A percentile compares a stretch with the other conserved stretches of the same genome.
Evolutionary conservation across 2,113 vertebrate genomes (phyloP).

Genomic region (Upupa epops): DNA sequence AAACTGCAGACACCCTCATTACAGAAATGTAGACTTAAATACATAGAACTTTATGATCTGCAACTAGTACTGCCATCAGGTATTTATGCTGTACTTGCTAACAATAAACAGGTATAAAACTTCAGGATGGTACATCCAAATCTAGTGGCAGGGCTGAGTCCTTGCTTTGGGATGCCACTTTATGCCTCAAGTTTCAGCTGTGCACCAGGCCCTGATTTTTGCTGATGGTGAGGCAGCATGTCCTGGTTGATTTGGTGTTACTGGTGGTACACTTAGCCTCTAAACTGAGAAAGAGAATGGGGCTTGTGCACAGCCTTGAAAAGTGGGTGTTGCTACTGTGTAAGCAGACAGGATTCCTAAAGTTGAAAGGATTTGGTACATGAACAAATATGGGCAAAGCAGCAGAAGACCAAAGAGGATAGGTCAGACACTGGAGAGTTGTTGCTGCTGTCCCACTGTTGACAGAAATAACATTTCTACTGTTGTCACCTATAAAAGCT

Average conservation of each 20-base stretch:
- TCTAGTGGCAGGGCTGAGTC: neutral
- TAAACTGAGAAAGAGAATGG: neutral
- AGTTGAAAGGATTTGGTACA: neutral
- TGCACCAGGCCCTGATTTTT: neutral
- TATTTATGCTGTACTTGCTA: neutral
- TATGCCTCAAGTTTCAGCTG: neutral
- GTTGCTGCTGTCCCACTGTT: rapidly evolving
- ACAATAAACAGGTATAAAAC: neutral
- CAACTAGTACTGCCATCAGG: neutral
- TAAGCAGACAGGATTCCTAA: neutral
- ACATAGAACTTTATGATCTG: neutral
- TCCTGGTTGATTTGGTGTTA: neutral
- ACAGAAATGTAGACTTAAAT: neutral
- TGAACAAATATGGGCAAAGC: neutral
- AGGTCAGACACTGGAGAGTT: neutral
- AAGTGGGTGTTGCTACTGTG: neutral
- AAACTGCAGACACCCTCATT: neutral
- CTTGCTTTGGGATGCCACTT: neutral
- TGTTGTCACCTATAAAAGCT: neutral
- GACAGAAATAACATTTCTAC: neutral
- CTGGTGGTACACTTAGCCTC: neutral
- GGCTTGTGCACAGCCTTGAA: neutral
- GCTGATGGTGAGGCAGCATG: neutral
- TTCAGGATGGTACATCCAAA: neutral
- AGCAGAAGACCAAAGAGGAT: neutral